Evolutionary conservation across 2,888 invertebrate genomes (phyloP).

Genomic region (Acanthacorydalis orientalis): DNA sequence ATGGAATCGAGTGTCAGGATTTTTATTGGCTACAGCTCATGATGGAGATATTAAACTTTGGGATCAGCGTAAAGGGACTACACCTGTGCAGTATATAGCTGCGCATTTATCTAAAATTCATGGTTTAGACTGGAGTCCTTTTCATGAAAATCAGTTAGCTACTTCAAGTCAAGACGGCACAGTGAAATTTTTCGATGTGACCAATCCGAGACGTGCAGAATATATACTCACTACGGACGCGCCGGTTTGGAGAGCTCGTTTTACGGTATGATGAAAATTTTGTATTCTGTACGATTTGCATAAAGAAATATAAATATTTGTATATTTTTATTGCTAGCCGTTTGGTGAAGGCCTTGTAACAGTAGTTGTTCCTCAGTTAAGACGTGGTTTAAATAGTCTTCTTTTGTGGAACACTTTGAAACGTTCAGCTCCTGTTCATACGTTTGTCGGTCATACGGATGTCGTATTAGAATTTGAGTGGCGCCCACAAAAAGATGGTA

Average conservation of each 20-base stretch:
- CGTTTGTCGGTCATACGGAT: constrained; percentile 87
- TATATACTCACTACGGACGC: constrained; percentile 68
- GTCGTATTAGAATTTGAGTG: constrained; percentile 91
- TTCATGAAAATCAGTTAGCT: constrained; percentile 65
- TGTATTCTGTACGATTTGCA: background rate
- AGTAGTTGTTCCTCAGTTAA: constrained; percentile 80
- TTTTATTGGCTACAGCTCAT: constrained; percentile 84
- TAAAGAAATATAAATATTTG: constrained; percentile 5
- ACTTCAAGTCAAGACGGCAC: constrained; percentile 93
- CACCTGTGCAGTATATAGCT: constrained; percentile 83
- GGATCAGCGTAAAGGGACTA: constrained; percentile 79
- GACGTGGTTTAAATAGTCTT: constrained; percentile 73
- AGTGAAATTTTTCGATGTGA: constrained; percentile 86
- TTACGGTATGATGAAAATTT: constrained; percentile 37
- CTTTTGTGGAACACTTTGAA: constrained; percentile 58
- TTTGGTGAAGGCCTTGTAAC: constrained; percentile 86
- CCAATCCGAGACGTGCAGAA: constrained; percentile 69
- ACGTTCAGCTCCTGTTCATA: constrained; percentile 65
- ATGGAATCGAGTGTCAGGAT: constrained; percentile 74
- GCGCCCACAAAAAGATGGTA: constrained; percentile 48
- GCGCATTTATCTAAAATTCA: constrained; percentile 84
- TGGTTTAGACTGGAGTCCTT: constrained; percentile 87
- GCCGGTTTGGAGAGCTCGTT: constrained; percentile 86
- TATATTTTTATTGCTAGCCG: constrained; percentile 36
- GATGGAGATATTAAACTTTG: constrained; percentile 92